Evolutionary conservation across 2,888 invertebrate species (phyloP), one percentile per base, ranked within the genome.

Genomic region (Epirrhoe alternata): DNA sequence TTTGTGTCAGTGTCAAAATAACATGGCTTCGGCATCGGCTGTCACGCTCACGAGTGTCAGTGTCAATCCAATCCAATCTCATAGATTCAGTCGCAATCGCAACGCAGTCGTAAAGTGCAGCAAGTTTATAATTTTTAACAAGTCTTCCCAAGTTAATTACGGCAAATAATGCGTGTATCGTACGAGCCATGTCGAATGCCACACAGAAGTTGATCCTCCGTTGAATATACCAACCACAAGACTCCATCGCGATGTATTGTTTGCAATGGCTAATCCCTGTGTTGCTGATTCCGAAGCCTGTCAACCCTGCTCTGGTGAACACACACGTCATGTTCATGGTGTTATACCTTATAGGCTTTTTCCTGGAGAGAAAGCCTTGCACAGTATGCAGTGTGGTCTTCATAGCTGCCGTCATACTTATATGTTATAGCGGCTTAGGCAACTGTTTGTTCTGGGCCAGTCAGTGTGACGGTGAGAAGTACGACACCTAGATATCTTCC

Each of bases 301-400:
- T 98, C 72, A 99, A 99, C 93, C 99, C 99, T 80, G 98, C 98
- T 45, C 94, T 99, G 68, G 95, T 99, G 78, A 97, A 99, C 87
- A 99, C 99, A 62, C 98, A 99, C 90, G 98, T 98, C 69, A 97
- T 99, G 97, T 99, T 99, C 88, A 98, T 99, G 95, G 97, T 98
- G 73, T 94, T 99, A 61, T 99, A 99, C 91, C 92, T 99, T 77
- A 97, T 99, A 77, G 98, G 99, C 78, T 99, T 99, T 93, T 99
- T 99, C 89, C 94, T 99, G 79, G 99, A 99, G 85, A 94, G 98
- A 81, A 99, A 93, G 87, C 99, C 99, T 0, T 99, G 99, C 89
- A 98, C 98, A 56, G 98, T 99, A 73, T 99, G 99, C 94, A 98
- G 98, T 83, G 93, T 99, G 61, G 97, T 99, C 75, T 99, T 99